Base-by-base conservation (phyloP, 2,888 invertebrate species). In the Perizoma flavofasciatum region DNA sequence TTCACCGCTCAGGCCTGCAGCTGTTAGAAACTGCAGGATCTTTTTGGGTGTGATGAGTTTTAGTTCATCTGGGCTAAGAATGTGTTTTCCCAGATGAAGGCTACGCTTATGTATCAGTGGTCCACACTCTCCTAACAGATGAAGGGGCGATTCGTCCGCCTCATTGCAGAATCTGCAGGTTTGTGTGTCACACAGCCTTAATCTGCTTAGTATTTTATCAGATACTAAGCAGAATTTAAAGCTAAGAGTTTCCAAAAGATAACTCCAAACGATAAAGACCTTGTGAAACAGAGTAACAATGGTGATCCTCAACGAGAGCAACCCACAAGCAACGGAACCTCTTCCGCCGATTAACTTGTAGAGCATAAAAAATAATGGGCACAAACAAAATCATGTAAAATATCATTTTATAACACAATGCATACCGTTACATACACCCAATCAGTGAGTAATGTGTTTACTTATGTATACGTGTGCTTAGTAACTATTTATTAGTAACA, bases 271-370 rank as follows among this genome's bases (percentile, higher is more conserved):
- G 79, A 83, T 83, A 78, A 79, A 78, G 68, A 74, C 78, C 22
- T 77, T 70, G 71, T 72, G 72, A 75, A 74, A 66, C 66, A 62
- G 68, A 69, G 66, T 69, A 81, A 85, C 85, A 86, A 85, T 86
- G 68, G 81, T 76, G 72, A 75, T 77, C 69, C 69, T 75, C 78
- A 78, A 77, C 74, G 79, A 68, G 75, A 81, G 68, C 72, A 78
- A 85, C 83, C 78, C 84, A 83, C 84, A 77, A 69, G 70, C 85
- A 88, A 87, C 86, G 84, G 86, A 84, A 86, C 79, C 77, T 75
- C 81, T 83, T 86, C 88, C 86, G 84, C 81, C 77, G 79, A 79
- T 85, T 85, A 81, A 78, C 78, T 79, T 75, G 76, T 80, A 71
- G 79, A 81, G 75, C 82, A 78, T 79, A 78, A 77, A 83, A 85